A percentile compares a stretch with the other conserved stretches of the same genome.
Evolutionary conservation across 2,888 invertebrate genomes (phyloP).

Genomic region (Leptopilina drosophilae): DNA sequence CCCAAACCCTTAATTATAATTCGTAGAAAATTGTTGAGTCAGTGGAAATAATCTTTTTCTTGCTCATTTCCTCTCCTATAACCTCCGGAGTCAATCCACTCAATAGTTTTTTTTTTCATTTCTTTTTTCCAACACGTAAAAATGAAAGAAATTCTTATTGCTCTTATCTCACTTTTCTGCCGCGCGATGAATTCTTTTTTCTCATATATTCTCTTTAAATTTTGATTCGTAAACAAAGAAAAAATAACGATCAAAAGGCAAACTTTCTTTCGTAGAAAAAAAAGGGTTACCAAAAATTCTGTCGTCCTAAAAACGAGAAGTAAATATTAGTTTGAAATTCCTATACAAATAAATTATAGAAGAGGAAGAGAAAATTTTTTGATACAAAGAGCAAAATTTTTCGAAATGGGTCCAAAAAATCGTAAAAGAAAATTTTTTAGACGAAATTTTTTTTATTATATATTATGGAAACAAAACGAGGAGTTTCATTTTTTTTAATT

Average conservation of each 20-base stretch:
- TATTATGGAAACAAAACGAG: no score
- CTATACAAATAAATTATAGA: no score
- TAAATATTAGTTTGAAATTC: no score
- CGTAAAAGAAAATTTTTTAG: no score
- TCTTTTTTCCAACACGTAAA: neutral
- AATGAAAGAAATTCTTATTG: no score
- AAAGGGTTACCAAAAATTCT: neutral
- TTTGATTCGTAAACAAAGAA: neutral
- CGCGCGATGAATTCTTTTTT: neutral
- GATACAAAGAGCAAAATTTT: no score
- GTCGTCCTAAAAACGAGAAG: no score
- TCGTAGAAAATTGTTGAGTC: neutral
- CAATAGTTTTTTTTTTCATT: neutral
- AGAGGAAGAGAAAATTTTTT: no score
- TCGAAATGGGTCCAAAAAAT: no score
- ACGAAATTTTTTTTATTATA: no score
- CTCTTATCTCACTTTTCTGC: neutral
- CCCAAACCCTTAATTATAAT: slow-evolving; percentile 14
- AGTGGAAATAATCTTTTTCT: neutral
- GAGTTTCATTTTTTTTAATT: no score
- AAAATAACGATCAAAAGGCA: neutral
- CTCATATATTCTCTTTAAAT: neutral
- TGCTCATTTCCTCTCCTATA: neutral
- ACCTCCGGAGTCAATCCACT: neutral
- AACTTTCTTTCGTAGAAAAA: neutral